Base-by-base conservation (phyloP, 2,113 vertebrate genomes). In the Phasianus colchicus region DNA sequence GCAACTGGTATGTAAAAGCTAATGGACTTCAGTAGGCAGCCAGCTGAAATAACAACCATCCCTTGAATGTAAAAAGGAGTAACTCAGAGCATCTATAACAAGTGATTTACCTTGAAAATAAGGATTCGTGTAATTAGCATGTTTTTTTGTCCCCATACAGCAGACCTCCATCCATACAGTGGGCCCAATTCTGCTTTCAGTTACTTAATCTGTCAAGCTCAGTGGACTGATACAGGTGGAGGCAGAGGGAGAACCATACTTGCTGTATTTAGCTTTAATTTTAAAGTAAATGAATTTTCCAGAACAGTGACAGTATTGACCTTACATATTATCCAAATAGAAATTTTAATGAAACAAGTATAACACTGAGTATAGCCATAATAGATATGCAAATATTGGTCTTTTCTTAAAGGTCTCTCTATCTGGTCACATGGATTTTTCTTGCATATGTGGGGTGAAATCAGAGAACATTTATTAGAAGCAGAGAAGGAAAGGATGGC, bases 321-420 rank as follows among this genome's bases (percentile, higher is more conserved):
- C 98, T 98, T 98, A 98, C 97, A 97, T 97, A 98, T 98, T 98
- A 98, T 97, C 97, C 97, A 98, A 98, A 98, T 97, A 97, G 97
- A 97, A 98, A 97, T 97, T 98, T 97, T 98, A 98, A 98, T 98
- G 98, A 98, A 98, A 98, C 97, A 98, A 98, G 97, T 96, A 91
- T 88, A 98, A 97, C 96, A 96, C 92, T 97, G 97, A 98, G 97
- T 98, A 93, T 54, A 97, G 96, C 95, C 94, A 96, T 98, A 98
- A 98, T 98, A 97, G 98, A 98, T 98, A 98, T 98, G 98, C 98
- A 98, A 98, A 98, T 98, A 98, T 98, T 98, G 98, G 98, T 98
- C 98, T 98, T 98, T 98, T 98, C 97, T 97, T 98, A 98, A 98
- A 98, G 98, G 98, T 98, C 98, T 98, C 97, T 89, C 90, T 78